Conservation (phyloP, 2,888 invertebrate species). For the Platycnemis pennipes region DNA sequence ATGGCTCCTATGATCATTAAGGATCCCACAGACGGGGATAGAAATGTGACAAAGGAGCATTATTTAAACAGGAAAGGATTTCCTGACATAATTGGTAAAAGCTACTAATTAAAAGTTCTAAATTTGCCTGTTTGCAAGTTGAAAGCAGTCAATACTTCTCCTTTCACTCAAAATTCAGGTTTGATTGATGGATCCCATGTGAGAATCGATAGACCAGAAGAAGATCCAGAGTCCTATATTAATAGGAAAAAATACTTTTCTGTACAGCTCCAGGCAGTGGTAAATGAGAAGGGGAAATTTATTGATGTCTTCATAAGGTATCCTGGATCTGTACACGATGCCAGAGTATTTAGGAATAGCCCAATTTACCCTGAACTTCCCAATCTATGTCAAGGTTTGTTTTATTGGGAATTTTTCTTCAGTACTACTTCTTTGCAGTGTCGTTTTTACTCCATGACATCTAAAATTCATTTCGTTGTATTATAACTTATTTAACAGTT, state of each 20-base stretch:
- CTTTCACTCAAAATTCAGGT: neutral
- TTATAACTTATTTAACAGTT: neutral
- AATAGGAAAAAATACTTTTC: too few species aligned
- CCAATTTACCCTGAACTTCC: conserved; percentile 1
- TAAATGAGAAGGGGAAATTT: neutral
- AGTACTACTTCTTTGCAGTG: neutral
- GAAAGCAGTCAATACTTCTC: neutral
- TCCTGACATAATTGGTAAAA: neutral
- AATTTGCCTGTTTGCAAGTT: neutral
- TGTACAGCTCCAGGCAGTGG: neutral
- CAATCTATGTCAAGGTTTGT: neutral
- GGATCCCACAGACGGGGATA: neutral
- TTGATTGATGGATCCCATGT: neutral
- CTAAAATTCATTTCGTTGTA: neutral
- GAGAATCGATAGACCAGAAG: neutral
- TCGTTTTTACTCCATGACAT: neutral
- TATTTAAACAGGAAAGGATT: neutral
- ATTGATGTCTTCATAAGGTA: neutral
- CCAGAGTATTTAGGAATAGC: neutral
- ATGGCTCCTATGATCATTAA: neutral
- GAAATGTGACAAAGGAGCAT: neutral
- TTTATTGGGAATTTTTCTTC: neutral
- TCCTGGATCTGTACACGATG: neutral
- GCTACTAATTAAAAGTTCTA: neutral
- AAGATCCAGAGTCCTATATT: conserved; percentile 24